These are phyloP conservation scores for Montipora foliosa DNA, from an alignment of 64 coral and sea anemone genomes.

Conservation along the genomic window DNA sequence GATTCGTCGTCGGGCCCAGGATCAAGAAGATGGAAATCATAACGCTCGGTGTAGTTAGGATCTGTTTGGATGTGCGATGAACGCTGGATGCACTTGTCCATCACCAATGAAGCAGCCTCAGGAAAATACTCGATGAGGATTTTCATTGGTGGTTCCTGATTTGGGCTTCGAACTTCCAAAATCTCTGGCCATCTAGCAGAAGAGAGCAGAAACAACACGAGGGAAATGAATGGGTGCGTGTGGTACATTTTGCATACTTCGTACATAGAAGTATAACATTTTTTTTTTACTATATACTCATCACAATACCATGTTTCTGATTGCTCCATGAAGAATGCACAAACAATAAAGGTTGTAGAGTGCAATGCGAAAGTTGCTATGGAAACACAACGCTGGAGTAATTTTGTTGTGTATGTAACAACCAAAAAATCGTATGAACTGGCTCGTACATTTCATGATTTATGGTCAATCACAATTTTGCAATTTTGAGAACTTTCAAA, in stretches of 20 bases:
- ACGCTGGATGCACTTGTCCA: constrained; percentile 52
- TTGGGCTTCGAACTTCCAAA: background rate
- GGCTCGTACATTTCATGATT: too few relatives aligned
- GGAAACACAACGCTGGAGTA: too few relatives aligned
- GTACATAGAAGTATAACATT: background rate
- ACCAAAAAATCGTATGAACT: too few relatives aligned
- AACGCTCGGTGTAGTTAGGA: constrained; percentile 48
- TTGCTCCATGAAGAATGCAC: too few relatives aligned
- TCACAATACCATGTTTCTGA: too few relatives aligned
- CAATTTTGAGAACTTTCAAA: too few relatives aligned
- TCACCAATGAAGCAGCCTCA: constrained; percentile 24
- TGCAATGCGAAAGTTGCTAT: too few relatives aligned
- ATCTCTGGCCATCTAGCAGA: constrained; percentile 21
- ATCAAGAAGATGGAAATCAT: constrained; percentile 83
- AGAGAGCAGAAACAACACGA: background rate
- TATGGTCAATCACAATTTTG: too few relatives aligned
- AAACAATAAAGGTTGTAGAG: too few relatives aligned
- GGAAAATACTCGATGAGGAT: constrained; percentile 59
- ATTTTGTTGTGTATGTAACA: too few relatives aligned
- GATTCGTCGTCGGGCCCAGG: constrained; percentile 79
- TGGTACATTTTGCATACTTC: background rate
- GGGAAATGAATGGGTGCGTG: background rate
- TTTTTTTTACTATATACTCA: background rate
- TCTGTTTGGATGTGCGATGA: constrained; percentile 51
- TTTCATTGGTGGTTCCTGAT: constrained; percentile 55